Conservation (phyloP, 2,888 invertebrate genomes). For the Eupithecia pulchellata region DNA sequence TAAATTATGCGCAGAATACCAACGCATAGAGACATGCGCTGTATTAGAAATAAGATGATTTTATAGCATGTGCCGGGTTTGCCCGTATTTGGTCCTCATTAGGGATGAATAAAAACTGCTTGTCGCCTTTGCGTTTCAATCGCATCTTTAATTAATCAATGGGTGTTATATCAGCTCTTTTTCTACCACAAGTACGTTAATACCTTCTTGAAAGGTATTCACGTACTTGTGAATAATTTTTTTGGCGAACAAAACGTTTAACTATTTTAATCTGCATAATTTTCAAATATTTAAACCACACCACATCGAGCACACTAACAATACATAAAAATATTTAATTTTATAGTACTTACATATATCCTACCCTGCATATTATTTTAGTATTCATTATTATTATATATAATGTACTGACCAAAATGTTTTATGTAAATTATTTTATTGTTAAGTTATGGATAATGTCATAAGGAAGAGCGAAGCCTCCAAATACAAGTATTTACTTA, state of each 20-base stretch:
- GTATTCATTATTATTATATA: too few species aligned
- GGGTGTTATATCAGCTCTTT: conserved; percentile 46
- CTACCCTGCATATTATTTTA: too few species aligned
- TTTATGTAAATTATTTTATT: too few species aligned
- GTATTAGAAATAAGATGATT: conserved; percentile 31
- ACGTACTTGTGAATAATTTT: background rate
- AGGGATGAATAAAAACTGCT: conserved; percentile 67
- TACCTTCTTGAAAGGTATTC: conserved; percentile 54
- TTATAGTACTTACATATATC: too few species aligned
- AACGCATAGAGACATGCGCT: conserved; percentile 6
- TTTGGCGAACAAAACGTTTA: background rate
- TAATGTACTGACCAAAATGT: too few species aligned
- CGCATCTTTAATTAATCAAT: conserved; percentile 73
- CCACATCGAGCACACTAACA: too few species aligned
- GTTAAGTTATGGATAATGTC: too few species aligned
- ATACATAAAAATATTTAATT: too few species aligned
- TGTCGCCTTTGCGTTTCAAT: conserved; percentile 70
- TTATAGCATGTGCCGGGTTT: conserved; percentile 62
- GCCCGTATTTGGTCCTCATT: conserved; percentile 79
- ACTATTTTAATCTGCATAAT: background rate
- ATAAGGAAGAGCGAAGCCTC: too few species aligned
- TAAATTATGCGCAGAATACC: conserved; percentile 7
- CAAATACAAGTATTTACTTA: too few species aligned
- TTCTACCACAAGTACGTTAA: conserved; percentile 44
- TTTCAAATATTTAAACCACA: background rate